These are phyloP conservation scores for Ochropleura leucogaster DNA, from an alignment of 2,888 invertebrate genomes.

Conservation along the genomic window DNA sequence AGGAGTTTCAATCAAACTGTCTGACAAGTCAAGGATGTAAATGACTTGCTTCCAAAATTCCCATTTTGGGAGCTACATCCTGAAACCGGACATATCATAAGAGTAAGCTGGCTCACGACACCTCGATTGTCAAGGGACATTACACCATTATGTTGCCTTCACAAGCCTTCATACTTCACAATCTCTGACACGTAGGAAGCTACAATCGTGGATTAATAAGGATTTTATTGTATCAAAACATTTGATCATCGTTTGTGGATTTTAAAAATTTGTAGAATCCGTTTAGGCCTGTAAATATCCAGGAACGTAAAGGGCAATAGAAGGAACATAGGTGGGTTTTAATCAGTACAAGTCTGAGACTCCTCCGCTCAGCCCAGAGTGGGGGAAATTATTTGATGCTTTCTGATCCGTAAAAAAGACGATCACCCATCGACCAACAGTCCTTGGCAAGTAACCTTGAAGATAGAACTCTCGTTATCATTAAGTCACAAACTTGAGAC, in stretches of 20 bases:
- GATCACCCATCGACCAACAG: too few species aligned
- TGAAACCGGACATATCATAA: constrained; percentile 16
- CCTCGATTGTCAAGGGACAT: constrained; percentile 25
- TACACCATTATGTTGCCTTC: constrained; percentile 2
- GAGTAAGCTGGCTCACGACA: constrained; percentile 41
- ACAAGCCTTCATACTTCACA: not conserved
- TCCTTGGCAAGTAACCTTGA: too few species aligned
- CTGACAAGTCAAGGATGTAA: not conserved
- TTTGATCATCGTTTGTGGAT: not conserved
- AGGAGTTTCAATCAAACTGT: not conserved
- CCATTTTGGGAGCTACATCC: constrained; percentile 6
- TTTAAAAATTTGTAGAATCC: not conserved
- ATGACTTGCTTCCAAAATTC: constrained; percentile 1
- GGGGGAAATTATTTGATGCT: too few species aligned
- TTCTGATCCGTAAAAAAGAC: too few species aligned
- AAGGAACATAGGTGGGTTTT: too few species aligned
- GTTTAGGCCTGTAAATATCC: too few species aligned
- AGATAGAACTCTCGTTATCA: too few species aligned
- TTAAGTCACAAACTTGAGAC: too few species aligned
- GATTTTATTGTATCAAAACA: not conserved
- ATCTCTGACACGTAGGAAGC: not conserved
- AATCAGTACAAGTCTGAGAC: too few species aligned
- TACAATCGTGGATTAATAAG: not conserved
- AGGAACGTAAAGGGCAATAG: too few species aligned
- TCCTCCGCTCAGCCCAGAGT: too few species aligned